Evolutionary conservation across 2,797 vertebrate species (phyloP), one percentile per base, ranked within the genome.

Genomic region (Denticeps clupeoides): DNA sequence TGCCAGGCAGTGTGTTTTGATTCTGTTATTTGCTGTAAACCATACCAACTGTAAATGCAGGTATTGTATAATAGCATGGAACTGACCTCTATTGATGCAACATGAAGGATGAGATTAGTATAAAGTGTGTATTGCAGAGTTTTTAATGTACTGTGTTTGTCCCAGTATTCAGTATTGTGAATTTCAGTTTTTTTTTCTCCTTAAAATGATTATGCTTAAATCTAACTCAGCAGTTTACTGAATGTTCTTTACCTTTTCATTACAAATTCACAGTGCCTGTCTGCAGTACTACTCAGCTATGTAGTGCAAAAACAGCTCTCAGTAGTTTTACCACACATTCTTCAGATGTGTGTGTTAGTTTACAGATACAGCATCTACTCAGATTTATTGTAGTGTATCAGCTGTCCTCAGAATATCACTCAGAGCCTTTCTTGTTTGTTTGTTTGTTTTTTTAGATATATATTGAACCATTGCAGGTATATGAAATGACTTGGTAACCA

Each of bases 281-380:
- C 84, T 87, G 85, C 88, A 84, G 84, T 85, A 85, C 81, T 83
- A 77, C 81, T 83, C 77, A 78, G 79, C 82, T 83, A 84, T 82
- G 77, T 81, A 81, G 78, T 83, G 84, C 81, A 87, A 85, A 81
- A 85, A 82, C 86, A 87, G 81, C 78, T 82, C 80, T 81, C 82
- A 82, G 82, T 79, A 78, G 75, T 88, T 89, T 82, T 78, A 82
- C 78, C 64, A 59, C 16, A 63, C 49, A 56, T 23, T 38, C 25
- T 44, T 57, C 40, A 35, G 55, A 51, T 44, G 25, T 40, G 16
- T 26, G 24, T 24, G 26, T 56, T 45, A 52, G 6, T 27, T 29
- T 46, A 16, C 51, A 21, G 47, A 41, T 51, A 55, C 55, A 29
- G 41, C 16, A 35, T 55, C 27, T 41, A 27, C 56, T 48, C 56